phyloP scores from a whole-genome alignment of 2,113 vertebrate genomes.

The Cynopterus brachyotis region DNA sequence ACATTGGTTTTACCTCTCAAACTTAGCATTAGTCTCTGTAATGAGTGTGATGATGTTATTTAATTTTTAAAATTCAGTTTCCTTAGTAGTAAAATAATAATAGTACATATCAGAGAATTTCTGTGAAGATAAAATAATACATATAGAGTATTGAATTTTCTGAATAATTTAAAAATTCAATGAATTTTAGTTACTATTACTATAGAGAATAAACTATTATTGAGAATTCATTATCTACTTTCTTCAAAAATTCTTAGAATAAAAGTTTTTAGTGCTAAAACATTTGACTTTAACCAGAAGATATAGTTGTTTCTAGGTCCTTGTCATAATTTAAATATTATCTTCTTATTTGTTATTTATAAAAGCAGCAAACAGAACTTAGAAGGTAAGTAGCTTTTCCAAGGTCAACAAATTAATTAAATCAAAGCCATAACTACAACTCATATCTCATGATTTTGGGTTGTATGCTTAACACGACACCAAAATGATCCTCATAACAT shows the following conservation, averaged over 20 bases:
- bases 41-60: neutral
- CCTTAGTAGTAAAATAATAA: neutral
- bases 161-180: neutral
- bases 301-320: neutral
- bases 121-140: neutral
- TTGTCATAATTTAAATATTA: neutral
- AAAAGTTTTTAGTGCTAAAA: neutral
- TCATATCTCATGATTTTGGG: neutral
- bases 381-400: neutral
- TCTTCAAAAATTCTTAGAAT: neutral
- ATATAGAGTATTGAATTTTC: neutral
- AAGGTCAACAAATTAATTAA: neutral
- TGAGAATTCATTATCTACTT: neutral
- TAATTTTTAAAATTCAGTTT: neutral
- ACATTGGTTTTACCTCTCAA: neutral
- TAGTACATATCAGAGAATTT: neutral
- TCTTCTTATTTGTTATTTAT: neutral
- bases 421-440: neutral
- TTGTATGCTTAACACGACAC: neutral
- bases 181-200: neutral
- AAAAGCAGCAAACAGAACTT: neutral
- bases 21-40: neutral
- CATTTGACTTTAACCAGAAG: neutral
- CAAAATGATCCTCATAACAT: neutral
- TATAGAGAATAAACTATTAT: neutral